Evolutionary conservation across 2,797 vertebrate species (phyloP).

Genomic region (Percopsis omiscomaycus): DNA sequence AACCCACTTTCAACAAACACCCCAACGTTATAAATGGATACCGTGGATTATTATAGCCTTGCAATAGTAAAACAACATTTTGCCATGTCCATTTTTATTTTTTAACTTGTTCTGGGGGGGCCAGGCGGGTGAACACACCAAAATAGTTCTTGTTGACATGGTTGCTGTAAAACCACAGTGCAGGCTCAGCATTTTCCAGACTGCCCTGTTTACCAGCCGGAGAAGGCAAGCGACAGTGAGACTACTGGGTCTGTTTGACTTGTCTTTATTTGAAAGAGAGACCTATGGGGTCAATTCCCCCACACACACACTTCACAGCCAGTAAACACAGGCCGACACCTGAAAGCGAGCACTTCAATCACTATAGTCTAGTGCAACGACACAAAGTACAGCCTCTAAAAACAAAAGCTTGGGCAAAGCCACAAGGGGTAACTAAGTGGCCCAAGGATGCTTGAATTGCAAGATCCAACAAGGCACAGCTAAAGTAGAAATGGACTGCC

Average conservation of each 20-base stretch:
- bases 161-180: conserved; percentile 73
- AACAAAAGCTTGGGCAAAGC: conserved; percentile 22
- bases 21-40: conserved; percentile 43
- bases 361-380: conserved; percentile 16
- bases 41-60: conserved; percentile 25
- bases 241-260: conserved; percentile 57
- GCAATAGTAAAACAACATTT: conserved; percentile 49
- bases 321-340: conserved; percentile 12
- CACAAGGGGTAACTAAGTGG: conserved; percentile 39
- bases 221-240: conserved; percentile 64
- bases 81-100: conserved; percentile 49
- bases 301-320: conserved; percentile 3
- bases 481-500: conserved; percentile 33
- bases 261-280: conserved; percentile 35
- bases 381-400: conserved; percentile 29
- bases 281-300: neutral
- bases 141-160: conserved; percentile 75
- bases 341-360: conserved; percentile 29
- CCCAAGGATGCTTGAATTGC: conserved; percentile 34
- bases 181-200: conserved; percentile 75
- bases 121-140: conserved; percentile 53
- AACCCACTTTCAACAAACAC: neutral
- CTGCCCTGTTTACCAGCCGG: conserved; percentile 71
- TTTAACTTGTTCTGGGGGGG: conserved; percentile 43
- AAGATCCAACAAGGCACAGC: conserved; percentile 39